Percentiles rank a stretch among this genome's conserved stretches.
These are phyloP conservation scores for Oryctolagus cuniculus DNA, from an alignment of 2,113 vertebrate genomes.

Conservation along the genomic window mOryCun1.1 NC_091440.1:53048001-53048500, in stretches of 20 bases:
- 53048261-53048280: background rate
- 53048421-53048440: slow-evolving; percentile 75
- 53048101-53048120: background rate
- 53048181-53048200: background rate
- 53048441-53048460: slow-evolving; percentile 70
- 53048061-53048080: background rate
- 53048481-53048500: slow-evolving; percentile 78
- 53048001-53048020: background rate
- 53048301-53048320: slow-evolving; percentile 8
- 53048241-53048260: background rate
- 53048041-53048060: background rate
- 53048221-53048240: background rate
- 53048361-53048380: slow-evolving; percentile 70
- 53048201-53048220: background rate
- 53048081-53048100: background rate
- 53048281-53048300: background rate
- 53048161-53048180: background rate
- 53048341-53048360: slow-evolving; percentile 65
- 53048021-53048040: background rate
- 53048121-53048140: background rate
- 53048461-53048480: slow-evolving; percentile 74
- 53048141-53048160: background rate
- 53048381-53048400: slow-evolving; percentile 71
- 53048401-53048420: slow-evolving; percentile 77
- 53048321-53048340: background rate